Evolutionary conservation across 1,140 invertebrate species (phyloP), one percentile per base, ranked within the genome.

Genomic region (Lethrus apterus): DNA sequence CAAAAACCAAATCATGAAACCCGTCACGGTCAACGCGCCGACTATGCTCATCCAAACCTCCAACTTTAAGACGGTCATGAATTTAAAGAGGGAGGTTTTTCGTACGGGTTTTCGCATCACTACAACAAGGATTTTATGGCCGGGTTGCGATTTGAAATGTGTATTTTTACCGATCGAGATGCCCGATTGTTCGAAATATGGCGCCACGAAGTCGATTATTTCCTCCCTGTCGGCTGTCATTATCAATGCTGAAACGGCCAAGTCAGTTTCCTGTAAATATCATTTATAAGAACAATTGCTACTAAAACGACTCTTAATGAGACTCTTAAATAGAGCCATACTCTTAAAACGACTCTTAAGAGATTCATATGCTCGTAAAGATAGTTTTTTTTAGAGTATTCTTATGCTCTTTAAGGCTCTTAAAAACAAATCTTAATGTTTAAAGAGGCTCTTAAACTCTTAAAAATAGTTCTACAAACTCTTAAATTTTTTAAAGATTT

Each of bases 161-260:
- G n/a, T 9, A 14, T 5, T 33, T 11, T 29, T 42, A 87, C 85
- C 80, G 44, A 90, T 91, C 1, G 86, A 77, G 46, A 93, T 86
- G 33, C 88, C 89, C 0, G 86, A 84, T 65, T 91, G 85, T 59
- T 93, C 90, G 59, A 88, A 93, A 64, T 92, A 93, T 0, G 89
- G 91, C 0, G 89, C 83, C 4, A 92, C 81, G 60, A 93, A 96
- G 66, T 95, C 92, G 4, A 95, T 82, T 0, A 92, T 86, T 74
- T 95, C 89, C 63, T 94, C 91, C 41, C 89, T 76, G 56, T 93
- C 88, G 4, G 90, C 90, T 8, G 92, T 95, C 84, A 94, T 94
- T 7, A 89, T 91, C 2, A 94, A 67, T 0, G 89, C 81, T 2
- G 84, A 85, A 2, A 94, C 78, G 0, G 82, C 82, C 32, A 96